A percentile compares a stretch with the other conserved stretches of the same genome.
phyloP scores from a whole-genome alignment of 2,888 invertebrate species.

The Spialia ferax region DNA sequence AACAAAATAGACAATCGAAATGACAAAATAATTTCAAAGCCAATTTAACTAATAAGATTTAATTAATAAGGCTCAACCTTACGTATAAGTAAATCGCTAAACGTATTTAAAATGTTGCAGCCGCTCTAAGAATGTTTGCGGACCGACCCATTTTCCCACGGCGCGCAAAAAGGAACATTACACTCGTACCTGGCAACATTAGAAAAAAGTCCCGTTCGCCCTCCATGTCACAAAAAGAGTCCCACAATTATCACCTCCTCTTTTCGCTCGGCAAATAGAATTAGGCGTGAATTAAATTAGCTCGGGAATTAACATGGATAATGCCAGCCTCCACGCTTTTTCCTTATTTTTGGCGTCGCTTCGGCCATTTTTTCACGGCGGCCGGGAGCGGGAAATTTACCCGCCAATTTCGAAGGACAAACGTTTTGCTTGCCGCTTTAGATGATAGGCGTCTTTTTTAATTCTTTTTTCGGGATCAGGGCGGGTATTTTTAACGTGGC shows the following conservation, averaged over 20 bases:
- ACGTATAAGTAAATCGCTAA: no score
- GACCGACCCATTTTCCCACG: conserved; percentile 63
- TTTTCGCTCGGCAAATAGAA: conserved; percentile 84
- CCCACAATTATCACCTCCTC: conserved; percentile 84
- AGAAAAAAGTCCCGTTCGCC: conserved; percentile 61
- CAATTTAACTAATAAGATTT: no score
- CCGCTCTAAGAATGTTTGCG: not conserved
- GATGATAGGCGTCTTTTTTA: conserved; percentile 50
- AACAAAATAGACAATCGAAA: no score
- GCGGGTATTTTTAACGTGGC: not conserved
- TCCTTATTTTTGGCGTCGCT: conserved; percentile 73
- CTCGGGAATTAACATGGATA: conserved; percentile 85
- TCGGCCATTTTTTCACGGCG: conserved; percentile 62
- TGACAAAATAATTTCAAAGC: no score
- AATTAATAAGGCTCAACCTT: no score
- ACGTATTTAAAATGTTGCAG: no score
- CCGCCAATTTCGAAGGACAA: conserved; percentile 63
- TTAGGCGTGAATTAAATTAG: conserved; percentile 85
- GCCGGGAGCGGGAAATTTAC: conserved; percentile 60
- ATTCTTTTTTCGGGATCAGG: conserved; percentile 45
- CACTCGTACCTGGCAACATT: conserved; percentile 42
- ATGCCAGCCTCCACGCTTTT: conserved; percentile 75
- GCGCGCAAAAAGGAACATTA: conserved; percentile 53
- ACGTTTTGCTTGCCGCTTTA: conserved; percentile 48
- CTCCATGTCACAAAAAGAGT: conserved; percentile 66